These are phyloP conservation scores for Coptotermes formosanus DNA, from an alignment of 1,140 invertebrate species.

Conservation along the genomic window DNA sequence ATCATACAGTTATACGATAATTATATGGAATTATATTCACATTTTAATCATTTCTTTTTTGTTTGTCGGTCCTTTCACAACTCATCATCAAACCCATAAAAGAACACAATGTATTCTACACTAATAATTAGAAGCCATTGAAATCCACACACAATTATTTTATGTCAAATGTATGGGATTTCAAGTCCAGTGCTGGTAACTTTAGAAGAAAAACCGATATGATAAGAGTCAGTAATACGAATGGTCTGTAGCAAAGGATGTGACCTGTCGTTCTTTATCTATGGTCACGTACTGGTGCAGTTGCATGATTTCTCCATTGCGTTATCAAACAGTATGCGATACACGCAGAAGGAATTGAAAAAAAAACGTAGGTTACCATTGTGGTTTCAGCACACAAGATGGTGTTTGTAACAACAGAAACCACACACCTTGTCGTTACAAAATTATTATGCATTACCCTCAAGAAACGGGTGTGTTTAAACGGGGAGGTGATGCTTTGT, in stretches of 20 bases:
- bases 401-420: background rate
- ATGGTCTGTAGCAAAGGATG: too few species aligned
- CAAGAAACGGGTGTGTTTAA: too few species aligned
- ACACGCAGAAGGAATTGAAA: background rate
- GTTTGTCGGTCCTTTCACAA: background rate
- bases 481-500: too few species aligned
- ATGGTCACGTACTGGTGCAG: background rate
- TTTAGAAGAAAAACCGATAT: background rate
- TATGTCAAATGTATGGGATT: background rate
- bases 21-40: constrained; percentile 8
- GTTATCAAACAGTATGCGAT: background rate
- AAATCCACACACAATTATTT: constrained; percentile 12
- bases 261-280: background rate
- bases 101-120: background rate
- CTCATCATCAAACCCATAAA: background rate
- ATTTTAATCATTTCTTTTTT: background rate
- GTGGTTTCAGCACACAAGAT: background rate
- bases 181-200: background rate
- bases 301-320: background rate
- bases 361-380: background rate
- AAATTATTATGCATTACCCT: too few species aligned
- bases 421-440: too few species aligned
- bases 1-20: background rate
- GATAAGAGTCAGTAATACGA: background rate
- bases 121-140: background rate